Evolutionary conservation across 2,113 vertebrate genomes (phyloP).

Genomic region (Cariama cristata): DNA sequence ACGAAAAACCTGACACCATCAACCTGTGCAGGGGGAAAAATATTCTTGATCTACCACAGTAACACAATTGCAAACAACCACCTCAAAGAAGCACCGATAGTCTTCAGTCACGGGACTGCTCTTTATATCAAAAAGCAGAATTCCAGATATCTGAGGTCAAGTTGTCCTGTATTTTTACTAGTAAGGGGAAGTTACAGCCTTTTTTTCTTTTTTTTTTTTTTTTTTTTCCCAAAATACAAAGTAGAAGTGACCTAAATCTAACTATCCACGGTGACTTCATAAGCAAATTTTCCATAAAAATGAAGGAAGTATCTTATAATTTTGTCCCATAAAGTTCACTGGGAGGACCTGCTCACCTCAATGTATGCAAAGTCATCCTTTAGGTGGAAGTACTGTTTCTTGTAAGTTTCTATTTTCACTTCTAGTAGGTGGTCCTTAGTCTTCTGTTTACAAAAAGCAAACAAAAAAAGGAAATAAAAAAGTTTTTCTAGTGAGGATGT

Average conservation of each 20-base stretch:
- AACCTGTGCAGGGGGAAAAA: conserved; percentile 76
- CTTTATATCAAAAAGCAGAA: not conserved
- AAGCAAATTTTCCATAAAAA: not conserved
- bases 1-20: conserved; percentile 84
- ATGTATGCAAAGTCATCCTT: conserved; percentile 89
- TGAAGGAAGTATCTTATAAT: not conserved
- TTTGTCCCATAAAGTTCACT: not conserved
- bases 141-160: not conserved
- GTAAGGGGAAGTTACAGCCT: not conserved
- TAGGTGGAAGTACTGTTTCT: conserved; percentile 90
- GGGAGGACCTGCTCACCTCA: conserved; percentile 75
- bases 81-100: not conserved
- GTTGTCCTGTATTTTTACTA: not conserved
- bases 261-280: not conserved
- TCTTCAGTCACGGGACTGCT: accelerated
- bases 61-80: not conserved
- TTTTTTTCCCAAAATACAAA: not conserved
- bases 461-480: not conserved
- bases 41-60: not conserved
- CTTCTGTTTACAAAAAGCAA: conserved; percentile 70
- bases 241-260: not conserved
- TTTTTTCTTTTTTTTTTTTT: no score
- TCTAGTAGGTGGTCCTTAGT: conserved; percentile 88
- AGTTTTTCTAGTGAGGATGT: not conserved
- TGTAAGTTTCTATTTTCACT: conserved; percentile 89